phyloP scores from a whole-genome alignment of 2,797 vertebrate species.

The Anisognathus igniventris region DNA sequence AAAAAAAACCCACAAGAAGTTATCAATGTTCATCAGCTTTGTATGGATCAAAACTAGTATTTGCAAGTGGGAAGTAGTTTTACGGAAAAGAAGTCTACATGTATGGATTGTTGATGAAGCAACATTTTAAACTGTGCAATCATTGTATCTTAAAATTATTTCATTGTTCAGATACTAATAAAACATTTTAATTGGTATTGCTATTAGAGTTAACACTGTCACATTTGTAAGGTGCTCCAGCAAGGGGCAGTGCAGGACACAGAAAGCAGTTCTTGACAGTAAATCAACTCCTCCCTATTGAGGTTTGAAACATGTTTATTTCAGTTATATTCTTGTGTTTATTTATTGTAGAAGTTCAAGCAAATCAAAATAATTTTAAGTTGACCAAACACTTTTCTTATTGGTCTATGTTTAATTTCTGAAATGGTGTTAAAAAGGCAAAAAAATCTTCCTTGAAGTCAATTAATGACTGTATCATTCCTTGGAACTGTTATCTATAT shows the following conservation, averaged over 20 bases:
- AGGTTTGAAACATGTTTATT: background rate
- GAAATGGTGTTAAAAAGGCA: background rate
- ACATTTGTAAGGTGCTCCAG: slow-evolving; percentile 56
- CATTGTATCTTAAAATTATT: background rate
- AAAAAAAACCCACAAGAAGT: background rate
- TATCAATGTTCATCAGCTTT: background rate
- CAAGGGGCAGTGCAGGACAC: slow-evolving; percentile 67
- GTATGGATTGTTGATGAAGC: background rate
- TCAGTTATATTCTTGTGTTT: background rate
- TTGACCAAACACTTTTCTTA: background rate
- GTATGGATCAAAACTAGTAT: background rate
- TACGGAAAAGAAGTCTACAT: background rate
- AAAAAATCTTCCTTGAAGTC: background rate
- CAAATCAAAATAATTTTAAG: background rate
- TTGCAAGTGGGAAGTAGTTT: background rate
- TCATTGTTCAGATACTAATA: background rate
- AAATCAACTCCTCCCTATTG: background rate
- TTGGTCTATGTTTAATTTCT: background rate
- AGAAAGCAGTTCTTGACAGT: background rate
- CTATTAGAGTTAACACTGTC: background rate
- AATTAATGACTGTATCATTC: background rate
- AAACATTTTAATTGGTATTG: background rate
- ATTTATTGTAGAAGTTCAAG: background rate
- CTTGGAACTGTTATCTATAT: background rate
- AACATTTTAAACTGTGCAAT: background rate